A percentile compares a stretch with the other conserved stretches of the same genome.
phyloP scores from a whole-genome alignment of 2,888 invertebrate species.

The Leistus spinibarbis region DNA sequence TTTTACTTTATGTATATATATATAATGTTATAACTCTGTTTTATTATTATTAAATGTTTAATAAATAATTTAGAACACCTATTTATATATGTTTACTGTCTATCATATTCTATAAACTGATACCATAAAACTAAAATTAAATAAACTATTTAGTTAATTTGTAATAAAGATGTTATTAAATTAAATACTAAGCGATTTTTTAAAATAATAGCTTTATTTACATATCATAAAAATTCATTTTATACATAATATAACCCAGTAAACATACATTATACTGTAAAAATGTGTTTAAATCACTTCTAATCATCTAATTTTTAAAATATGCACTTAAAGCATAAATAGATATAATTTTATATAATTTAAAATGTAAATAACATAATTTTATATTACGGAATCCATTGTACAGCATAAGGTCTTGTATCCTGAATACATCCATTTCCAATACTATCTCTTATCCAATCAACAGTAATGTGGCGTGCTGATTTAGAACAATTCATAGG shows the following conservation, averaged over 20 bases:
- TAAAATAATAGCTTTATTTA: conserved; percentile 14
- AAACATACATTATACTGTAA: neutral
- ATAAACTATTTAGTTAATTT: conserved; percentile 30
- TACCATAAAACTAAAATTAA: conserved; percentile 12
- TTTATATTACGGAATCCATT: conserved; percentile 54
- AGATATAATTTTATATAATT: too few species aligned
- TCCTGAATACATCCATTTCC: conserved; percentile 50
- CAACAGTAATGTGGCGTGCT: conserved; percentile 52
- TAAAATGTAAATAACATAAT: too few species aligned
- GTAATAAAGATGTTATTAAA: conserved; percentile 29
- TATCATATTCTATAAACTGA: conserved; percentile 29
- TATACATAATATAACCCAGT: neutral
- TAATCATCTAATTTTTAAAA: neutral
- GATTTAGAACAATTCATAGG: conserved; percentile 46
- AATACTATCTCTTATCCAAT: conserved; percentile 58
- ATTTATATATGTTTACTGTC: conserved; percentile 29
- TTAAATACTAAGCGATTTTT: conserved; percentile 28
- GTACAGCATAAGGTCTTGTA: conserved; percentile 48
- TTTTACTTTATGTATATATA: conserved; percentile 2
- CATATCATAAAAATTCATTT: neutral
- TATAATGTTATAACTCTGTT: neutral
- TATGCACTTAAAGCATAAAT: too few species aligned
- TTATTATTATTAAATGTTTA: neutral
- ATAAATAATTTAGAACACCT: conserved; percentile 29
- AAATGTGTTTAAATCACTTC: too few species aligned